Evolutionary conservation across 2,888 invertebrate genomes (phyloP).

Genomic region (Clostera curtula): DNA sequence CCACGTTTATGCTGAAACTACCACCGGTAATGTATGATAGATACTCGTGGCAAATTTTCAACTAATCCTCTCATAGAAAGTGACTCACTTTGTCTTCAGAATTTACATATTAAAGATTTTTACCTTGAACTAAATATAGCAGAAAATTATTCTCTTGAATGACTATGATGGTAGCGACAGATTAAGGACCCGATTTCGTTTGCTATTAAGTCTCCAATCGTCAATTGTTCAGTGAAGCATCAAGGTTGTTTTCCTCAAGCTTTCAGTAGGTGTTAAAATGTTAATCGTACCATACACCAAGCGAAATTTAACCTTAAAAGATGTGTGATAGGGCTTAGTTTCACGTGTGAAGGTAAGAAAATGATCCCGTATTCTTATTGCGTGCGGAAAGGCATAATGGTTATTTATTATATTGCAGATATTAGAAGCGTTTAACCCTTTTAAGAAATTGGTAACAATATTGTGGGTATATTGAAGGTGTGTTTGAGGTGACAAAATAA

Average conservation of each 20-base stretch:
- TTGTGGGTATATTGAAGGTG: too few species aligned
- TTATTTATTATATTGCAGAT: too few species aligned
- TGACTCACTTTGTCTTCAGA: background rate
- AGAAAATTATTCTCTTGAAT: constrained; percentile 6
- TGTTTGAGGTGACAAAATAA: too few species aligned
- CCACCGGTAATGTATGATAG: too few species aligned
- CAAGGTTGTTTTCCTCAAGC: constrained; percentile 20
- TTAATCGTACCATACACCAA: constrained; percentile 6
- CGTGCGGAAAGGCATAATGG: too few species aligned
- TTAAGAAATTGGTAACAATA: too few species aligned
- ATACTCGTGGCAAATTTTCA: too few species aligned
- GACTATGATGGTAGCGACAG: constrained; percentile 16
- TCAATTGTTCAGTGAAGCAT: constrained; percentile 16
- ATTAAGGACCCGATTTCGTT: constrained; percentile 22
- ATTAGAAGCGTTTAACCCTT: too few species aligned
- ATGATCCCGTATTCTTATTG: constrained; percentile 1
- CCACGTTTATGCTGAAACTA: too few species aligned
- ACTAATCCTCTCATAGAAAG: too few species aligned
- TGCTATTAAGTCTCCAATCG: constrained; percentile 6
- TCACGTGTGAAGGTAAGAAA: background rate
- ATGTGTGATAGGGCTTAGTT: background rate
- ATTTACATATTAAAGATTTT: background rate
- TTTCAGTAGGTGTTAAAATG: constrained; percentile 19
- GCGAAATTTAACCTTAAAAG: constrained; percentile 5
- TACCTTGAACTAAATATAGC: background rate